These are phyloP conservation scores for Pseudorhiza aurosa DNA, from an alignment of 30 jellyfish, hydroid and myxozoan genomes.

Conservation along the genomic window DNA sequence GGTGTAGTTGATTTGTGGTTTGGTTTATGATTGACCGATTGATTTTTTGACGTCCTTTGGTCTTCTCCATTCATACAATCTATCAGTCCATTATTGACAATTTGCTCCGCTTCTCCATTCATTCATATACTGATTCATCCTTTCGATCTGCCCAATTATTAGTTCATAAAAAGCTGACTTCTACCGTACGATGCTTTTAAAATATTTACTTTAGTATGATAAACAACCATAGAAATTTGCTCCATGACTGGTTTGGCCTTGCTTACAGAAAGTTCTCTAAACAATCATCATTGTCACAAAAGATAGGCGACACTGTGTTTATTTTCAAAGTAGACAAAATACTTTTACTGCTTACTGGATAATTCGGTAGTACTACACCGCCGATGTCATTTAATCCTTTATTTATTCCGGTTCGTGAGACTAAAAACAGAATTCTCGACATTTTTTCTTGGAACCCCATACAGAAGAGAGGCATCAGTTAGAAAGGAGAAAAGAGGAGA, in stretches of 20 bases:
- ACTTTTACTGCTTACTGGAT: neutral
- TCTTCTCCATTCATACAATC: too few relatives aligned
- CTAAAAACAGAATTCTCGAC: slow-evolving; percentile 5
- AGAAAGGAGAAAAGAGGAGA: neutral
- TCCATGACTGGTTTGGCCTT: neutral
- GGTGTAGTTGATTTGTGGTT: too few relatives aligned
- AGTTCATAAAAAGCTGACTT: too few relatives aligned
- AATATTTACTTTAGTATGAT: too few relatives aligned
- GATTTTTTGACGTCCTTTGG: too few relatives aligned
- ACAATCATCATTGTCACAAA: neutral
- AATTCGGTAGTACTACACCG: neutral
- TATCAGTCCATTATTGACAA: too few relatives aligned
- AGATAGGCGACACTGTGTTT: neutral
- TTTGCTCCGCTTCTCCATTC: too few relatives aligned
- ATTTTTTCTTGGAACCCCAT: slow-evolving; percentile 42
- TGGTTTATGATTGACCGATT: too few relatives aligned
- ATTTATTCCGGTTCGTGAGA: slow-evolving; percentile 37
- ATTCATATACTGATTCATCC: too few relatives aligned
- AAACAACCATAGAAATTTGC: neutral
- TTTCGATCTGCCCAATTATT: too few relatives aligned
- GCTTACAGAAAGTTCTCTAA: too few relatives aligned
- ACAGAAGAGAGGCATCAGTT: neutral
- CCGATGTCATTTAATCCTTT: neutral
- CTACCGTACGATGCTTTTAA: too few relatives aligned
- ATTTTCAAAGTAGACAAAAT: neutral